Base-by-base conservation (phyloP, 2,888 invertebrate genomes). In the Tryphoninae sp. region DNA sequence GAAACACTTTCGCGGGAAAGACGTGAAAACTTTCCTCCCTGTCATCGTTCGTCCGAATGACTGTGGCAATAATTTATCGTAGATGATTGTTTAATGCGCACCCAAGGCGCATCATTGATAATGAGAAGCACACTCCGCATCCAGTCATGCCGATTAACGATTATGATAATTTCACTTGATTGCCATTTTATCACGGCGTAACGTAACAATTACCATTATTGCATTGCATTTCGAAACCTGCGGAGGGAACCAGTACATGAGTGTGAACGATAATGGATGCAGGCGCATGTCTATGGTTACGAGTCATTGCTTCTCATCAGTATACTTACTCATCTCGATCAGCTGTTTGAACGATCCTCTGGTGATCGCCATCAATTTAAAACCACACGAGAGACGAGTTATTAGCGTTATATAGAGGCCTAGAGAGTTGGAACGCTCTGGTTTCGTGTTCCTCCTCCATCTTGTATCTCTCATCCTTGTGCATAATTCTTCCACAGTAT, bases 1-100 rank as follows among this genome's bases (percentile, higher is more conserved):
- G 42, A 68, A 79, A 13, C n/a, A 73, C 53, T 73, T 62, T 53
- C 19, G 16, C 53, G 55, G 45, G 73, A 78, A 78, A 59, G 49
- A 26, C n/a, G 53, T 68, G 58, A 78, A 33, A 45, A 23, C 58
- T 58, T 26, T 58, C 22, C 40, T 65, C 59, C 42, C 23, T 26
- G 65, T 58, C n/a, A 62, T 33, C n/a, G 13, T 13, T 51, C 16
- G 11, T 49, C 71, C 6, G 11, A 33, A 13, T 11, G 16, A 19
- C 16, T 13, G 11, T 6, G 11, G 45, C 9, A 23, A 61, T 61
- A 33, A 61, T 61, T 61, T 72, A 26, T 9, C 33, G 53, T 9
- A 55, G 3, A 8, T 11, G 9, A 2, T 33, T 16, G n/a, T 33
- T n/a, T 33, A 40, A 33, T 33, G n/a, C 33, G 42, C 13, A 33